A percentile compares a stretch with the other conserved stretches of the same genome.
Evolutionary conservation across 2,888 invertebrate genomes (phyloP).

Genomic region (Phengaris arion): DNA sequence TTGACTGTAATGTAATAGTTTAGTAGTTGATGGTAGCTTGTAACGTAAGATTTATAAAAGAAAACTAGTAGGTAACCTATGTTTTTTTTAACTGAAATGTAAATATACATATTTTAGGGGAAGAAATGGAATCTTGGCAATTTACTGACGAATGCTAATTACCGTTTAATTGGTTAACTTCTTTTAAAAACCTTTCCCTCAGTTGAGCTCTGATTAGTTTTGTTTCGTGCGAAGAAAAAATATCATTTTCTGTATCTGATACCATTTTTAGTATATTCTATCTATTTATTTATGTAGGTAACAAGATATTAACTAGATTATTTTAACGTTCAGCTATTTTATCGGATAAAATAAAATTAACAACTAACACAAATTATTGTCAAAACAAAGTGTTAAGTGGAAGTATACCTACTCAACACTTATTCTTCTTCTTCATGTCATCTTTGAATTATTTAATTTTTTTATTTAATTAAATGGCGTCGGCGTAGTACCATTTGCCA

Average conservation of each 20-base stretch:
- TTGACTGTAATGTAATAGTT: too few relatives aligned
- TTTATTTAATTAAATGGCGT: too few relatives aligned
- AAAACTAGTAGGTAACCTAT: too few relatives aligned
- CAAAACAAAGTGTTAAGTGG: neutral
- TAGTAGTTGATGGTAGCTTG: too few relatives aligned
- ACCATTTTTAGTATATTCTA: conserved; percentile 29
- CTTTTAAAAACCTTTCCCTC: conserved; percentile 61
- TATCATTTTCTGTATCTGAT: conserved; percentile 39
- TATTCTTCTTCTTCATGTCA: neutral
- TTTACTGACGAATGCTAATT: conserved; percentile 33
- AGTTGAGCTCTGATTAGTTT: conserved; percentile 49
- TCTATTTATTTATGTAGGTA: neutral
- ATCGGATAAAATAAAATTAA: neutral
- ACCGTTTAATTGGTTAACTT: conserved; percentile 57
- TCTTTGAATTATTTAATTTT: too few relatives aligned
- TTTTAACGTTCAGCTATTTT: neutral
- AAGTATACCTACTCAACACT: neutral
- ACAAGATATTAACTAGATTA: neutral
- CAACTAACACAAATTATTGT: neutral
- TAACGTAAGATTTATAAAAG: too few relatives aligned
- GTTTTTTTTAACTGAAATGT: too few relatives aligned
- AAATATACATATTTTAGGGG: neutral
- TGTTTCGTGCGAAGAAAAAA: conserved; percentile 49
- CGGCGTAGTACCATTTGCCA: too few relatives aligned
- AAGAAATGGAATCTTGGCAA: neutral